A percentile compares a stretch with the other conserved stretches of the same genome.
phyloP scores from a whole-genome alignment of 2,113 vertebrate species.

The Leptodactylus fuscus region DNA sequence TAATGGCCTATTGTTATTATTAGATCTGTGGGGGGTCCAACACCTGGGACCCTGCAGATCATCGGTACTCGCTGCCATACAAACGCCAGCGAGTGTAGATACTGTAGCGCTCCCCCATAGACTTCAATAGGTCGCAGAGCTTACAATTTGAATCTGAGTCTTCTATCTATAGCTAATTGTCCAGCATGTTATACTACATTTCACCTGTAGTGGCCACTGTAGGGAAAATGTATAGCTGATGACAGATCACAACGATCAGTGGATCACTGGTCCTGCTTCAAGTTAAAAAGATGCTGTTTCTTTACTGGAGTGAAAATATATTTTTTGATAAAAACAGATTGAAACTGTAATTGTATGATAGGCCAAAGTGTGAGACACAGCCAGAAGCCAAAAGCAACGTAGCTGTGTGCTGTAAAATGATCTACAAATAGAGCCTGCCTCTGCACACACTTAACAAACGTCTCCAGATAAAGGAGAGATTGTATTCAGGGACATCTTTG shows the following conservation, averaged over 20 bases:
- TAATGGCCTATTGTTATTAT: no score
- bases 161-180: no score
- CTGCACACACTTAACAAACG: constrained; percentile 24
- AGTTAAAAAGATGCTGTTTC: background rate
- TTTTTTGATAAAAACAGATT: background rate
- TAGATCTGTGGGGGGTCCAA: no score
- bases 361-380: background rate
- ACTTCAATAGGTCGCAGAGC: no score
- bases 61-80: no score
- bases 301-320: background rate
- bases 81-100: no score
- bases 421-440: background rate
- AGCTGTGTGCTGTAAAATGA: background rate
- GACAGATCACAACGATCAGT: background rate
- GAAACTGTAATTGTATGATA: background rate
- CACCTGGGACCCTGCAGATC: no score
- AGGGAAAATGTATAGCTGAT: background rate
- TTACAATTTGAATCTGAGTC: no score
- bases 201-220: background rate
- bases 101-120: no score
- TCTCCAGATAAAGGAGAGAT: constrained; percentile 24
- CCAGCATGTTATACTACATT: background rate
- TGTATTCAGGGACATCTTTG: constrained; percentile 78
- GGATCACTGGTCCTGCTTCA: background rate
- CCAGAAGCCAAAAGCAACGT: constrained; percentile 17